phyloP scores from a whole-genome alignment of 2,888 invertebrate genomes.

The Antitype chi region DNA sequence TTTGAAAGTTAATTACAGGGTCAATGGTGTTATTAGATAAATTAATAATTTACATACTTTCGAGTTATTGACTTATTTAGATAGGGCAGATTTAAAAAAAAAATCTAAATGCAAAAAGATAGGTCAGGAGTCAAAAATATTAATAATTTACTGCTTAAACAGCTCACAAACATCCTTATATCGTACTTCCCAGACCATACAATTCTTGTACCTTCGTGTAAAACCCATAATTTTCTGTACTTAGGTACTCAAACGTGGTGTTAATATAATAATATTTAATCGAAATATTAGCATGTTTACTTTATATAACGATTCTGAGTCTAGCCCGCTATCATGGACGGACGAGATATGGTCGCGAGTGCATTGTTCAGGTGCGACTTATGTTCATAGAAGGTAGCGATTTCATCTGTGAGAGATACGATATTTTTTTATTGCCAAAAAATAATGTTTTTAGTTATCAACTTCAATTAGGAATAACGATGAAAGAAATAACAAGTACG shows the following conservation, averaged over 20 bases:
- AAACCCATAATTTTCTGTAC: neutral
- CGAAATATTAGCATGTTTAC: conserved; percentile 69
- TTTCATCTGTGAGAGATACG: neutral
- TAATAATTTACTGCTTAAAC: neutral
- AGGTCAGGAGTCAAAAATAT: neutral
- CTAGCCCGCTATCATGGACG: conserved; percentile 71
- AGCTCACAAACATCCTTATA: neutral
- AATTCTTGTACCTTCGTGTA: neutral
- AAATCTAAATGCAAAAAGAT: neutral
- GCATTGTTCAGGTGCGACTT: conserved; percentile 54
- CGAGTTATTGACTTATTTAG: neutral
- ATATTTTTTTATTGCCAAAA: too few species aligned
- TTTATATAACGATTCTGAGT: conserved; percentile 69
- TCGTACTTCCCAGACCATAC: neutral
- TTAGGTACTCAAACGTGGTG: conserved; percentile 34
- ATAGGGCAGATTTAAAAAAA: neutral
- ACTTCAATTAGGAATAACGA: neutral
- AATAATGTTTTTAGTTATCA: neutral
- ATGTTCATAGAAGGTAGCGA: conserved; percentile 43
- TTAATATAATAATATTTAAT: conserved; percentile 55
- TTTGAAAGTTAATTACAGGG: conserved; percentile 46
- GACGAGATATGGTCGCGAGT: conserved; percentile 73
- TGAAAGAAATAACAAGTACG: neutral
- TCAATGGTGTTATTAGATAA: conserved; percentile 5
- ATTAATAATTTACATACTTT: neutral